phyloP scores from a whole-genome alignment of 2,113 vertebrate species.

The Corythoichthys intestinalis region DNA sequence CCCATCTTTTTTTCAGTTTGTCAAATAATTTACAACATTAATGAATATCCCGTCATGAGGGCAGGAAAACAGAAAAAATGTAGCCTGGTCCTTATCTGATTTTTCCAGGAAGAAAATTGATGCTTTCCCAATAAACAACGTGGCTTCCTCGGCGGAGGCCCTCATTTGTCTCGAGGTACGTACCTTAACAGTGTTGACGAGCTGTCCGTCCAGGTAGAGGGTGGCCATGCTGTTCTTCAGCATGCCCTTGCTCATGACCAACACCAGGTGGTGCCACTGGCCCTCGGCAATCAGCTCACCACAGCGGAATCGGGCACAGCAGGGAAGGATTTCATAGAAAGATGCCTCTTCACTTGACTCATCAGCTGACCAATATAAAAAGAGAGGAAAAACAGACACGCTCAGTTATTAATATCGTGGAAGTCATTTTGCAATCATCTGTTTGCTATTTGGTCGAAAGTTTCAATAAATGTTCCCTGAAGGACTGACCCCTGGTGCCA shows the following conservation, averaged over 20 bases:
- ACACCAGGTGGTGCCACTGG: constrained; percentile 95
- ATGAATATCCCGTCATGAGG: too few relatives aligned
- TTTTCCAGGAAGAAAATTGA: too few relatives aligned
- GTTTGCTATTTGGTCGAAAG: background rate
- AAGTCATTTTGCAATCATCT: background rate
- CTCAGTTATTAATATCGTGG: background rate
- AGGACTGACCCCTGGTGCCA: background rate
- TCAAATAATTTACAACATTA: too few relatives aligned
- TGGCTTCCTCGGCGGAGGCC: too few relatives aligned
- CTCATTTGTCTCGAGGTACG: background rate
- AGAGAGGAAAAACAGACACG: background rate
- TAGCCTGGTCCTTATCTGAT: too few relatives aligned
- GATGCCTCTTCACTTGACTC: constrained; percentile 94
- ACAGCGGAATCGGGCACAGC: constrained; percentile 93
- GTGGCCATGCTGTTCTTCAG: constrained; percentile 95
- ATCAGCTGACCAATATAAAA: constrained; percentile 70
- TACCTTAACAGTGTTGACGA: constrained; percentile 95
- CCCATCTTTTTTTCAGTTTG: too few relatives aligned
- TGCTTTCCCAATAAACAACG: too few relatives aligned
- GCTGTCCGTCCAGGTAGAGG: constrained; percentile 90
- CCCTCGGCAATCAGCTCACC: constrained; percentile 91
- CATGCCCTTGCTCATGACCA: constrained; percentile 99
- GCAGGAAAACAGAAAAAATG: too few relatives aligned
- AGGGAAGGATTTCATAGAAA: constrained; percentile 96
- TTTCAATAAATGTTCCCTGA: too few relatives aligned